Base-by-base conservation (phyloP, 2,888 invertebrate genomes). In the Anorthoa munda region DNA sequence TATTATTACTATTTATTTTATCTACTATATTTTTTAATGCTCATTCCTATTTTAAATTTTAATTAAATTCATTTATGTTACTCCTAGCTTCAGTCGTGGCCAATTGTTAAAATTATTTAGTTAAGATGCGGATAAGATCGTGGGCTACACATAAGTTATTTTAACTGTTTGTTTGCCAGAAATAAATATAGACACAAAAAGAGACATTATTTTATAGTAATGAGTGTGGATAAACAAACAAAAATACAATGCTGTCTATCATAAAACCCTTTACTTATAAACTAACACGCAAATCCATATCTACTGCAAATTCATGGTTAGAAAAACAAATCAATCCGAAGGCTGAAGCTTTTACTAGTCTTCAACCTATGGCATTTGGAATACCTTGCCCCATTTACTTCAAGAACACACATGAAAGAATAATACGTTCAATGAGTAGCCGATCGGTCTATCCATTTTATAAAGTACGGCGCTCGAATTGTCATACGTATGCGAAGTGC, bases 361-460 rank as follows among this genome's bases (percentile, higher is more conserved):
- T 23, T 23, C 51, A 18, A 67, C 48, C 12, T 31, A 53, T 53
- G 46, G 18, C 58, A 58, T 80, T 64, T 45, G 13, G 17, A 64
- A 4, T 23, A 17, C 31, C 23, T 56, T 63, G 56, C 21, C 15
- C 21, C 15, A 66, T 50, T 51, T 66, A 18, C 13, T 26, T 66
- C 74, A 64, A 79, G 80, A 59, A 53, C 61, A 26, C 61, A 26
- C 78, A 46, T 55, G 53, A 53, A 67, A 45, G 12, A 58, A 79
- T 66, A 59, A 67, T 59, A 64, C 12, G 65, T 51, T 53, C 12
- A 53, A 66, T 60, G 17, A 23, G 2, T 23, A 26, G 13, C 67
- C 56, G 51, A 79, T 73, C 21, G 21, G 9, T 3, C 9, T 21
- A 4, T 56, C 39, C 26, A 18, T 23, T 79, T 53, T 23, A 39